A percentile compares a stretch with the other conserved stretches of the same genome.
phyloP scores from a whole-genome alignment of 2,113 vertebrate species.

The Takifugu bimaculatus region DNA sequence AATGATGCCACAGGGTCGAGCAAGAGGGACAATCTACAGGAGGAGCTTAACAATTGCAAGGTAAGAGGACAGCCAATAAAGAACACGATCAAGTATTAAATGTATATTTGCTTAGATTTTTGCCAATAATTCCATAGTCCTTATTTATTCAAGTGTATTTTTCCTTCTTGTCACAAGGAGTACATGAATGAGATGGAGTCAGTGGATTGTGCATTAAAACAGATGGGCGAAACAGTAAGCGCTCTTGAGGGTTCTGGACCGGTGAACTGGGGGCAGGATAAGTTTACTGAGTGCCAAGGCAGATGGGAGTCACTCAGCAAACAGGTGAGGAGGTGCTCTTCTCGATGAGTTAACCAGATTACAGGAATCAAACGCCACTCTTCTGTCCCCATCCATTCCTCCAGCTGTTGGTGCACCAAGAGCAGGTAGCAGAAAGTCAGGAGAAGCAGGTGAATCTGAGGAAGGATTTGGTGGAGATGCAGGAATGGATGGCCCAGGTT shows the following conservation, averaged over 20 bases:
- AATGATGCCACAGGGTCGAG: constrained; percentile 73
- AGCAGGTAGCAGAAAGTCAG: constrained; percentile 82
- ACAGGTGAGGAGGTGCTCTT: constrained; percentile 74
- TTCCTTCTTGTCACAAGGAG: constrained; percentile 42
- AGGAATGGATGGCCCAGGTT: constrained; percentile 94
- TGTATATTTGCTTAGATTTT: too few species aligned
- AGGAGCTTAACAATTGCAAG: constrained; percentile 84
- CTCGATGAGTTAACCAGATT: neutral
- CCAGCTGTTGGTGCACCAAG: constrained; percentile 85
- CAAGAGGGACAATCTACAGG: constrained; percentile 74
- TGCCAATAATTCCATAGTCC: too few species aligned
- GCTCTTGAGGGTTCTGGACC: constrained; percentile 75
- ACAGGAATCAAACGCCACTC: neutral
- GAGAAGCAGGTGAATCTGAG: constrained; percentile 90
- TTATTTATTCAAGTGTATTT: neutral
- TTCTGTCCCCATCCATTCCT: neutral
- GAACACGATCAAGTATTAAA: neutral
- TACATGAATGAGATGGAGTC: constrained; percentile 71
- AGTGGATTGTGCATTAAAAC: constrained; percentile 82
- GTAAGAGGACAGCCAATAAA: constrained; percentile 63
- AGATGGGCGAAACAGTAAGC: constrained; percentile 82
- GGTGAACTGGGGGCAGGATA: constrained; percentile 78
- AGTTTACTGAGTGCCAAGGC: constrained; percentile 71
- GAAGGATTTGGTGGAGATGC: constrained; percentile 97
- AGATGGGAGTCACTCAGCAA: constrained; percentile 85